These are phyloP conservation scores for Glyphotaelius pellucidus DNA, from an alignment of 2,888 invertebrate genomes.

Conservation along the genomic window DNA sequence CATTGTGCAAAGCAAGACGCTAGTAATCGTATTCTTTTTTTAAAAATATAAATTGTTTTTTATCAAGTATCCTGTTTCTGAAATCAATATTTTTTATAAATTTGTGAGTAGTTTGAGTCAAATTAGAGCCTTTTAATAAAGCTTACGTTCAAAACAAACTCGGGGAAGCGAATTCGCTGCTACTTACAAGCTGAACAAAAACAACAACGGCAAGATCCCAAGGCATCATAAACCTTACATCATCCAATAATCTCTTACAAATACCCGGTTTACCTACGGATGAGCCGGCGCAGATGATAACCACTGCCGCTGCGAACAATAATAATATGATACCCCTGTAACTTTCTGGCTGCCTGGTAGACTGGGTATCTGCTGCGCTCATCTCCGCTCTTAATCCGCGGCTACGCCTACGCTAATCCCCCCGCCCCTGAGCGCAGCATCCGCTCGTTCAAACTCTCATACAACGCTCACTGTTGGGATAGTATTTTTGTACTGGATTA, in stretches of 20 bases:
- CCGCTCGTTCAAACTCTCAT: background rate
- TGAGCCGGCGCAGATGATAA: slow-evolving; percentile 13
- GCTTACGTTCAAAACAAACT: no score
- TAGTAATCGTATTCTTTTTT: no score
- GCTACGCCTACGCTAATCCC: slow-evolving; percentile 40
- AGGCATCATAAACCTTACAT: background rate
- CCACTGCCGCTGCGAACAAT: background rate
- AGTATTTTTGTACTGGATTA: background rate
- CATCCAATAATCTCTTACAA: slow-evolving; percentile 28
- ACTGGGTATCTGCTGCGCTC: slow-evolving; percentile 39
- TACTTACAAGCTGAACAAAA: background rate
- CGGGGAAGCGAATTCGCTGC: no score
- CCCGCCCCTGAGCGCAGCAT: slow-evolving; percentile 18
- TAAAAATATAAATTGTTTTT: no score
- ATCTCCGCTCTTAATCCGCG: slow-evolving; percentile 38
- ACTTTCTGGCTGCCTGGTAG: slow-evolving; percentile 23
- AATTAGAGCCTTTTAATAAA: no score
- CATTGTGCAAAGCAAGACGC: no score
- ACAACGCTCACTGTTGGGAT: background rate
- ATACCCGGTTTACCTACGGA: slow-evolving; percentile 18
- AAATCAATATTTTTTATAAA: no score
- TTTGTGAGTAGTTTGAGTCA: no score
- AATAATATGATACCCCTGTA: background rate
- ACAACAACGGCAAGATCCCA: background rate
- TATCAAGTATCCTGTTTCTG: no score